A percentile compares a stretch with the other conserved stretches of the same genome.
These are phyloP conservation scores for Podilymbus podiceps DNA, from an alignment of 2,113 vertebrate genomes.

Conservation along the genomic window DNA sequence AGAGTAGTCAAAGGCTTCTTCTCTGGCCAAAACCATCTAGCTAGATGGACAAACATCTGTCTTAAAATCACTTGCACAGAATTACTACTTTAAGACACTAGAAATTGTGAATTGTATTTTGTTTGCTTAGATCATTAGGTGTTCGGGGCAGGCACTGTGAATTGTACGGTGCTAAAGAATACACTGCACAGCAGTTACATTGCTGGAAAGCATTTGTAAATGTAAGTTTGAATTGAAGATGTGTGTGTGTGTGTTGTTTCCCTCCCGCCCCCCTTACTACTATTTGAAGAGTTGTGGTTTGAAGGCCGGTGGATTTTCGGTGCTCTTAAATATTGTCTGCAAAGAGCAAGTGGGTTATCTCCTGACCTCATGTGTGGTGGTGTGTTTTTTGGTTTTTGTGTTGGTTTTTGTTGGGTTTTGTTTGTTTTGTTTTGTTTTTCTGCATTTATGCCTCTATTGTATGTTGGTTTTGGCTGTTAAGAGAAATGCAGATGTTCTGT, in stretches of 20 bases:
- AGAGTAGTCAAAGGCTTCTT: not conserved
- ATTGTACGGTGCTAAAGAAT: not conserved
- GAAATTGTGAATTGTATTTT: not conserved
- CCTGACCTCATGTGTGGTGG: not conserved
- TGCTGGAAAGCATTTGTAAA: conserved; percentile 15
- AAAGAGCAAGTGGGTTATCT: not conserved
- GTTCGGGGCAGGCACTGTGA: not conserved
- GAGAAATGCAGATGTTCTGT: not conserved
- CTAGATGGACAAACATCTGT: not conserved
- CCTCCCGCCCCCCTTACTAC: not conserved
- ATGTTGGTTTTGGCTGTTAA: not conserved
- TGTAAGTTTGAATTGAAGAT: not conserved
- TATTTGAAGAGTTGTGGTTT: not conserved
- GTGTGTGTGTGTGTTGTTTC: not conserved
- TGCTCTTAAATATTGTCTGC: not conserved
- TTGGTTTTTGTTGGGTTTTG: too few relatives aligned
- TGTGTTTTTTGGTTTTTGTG: too few relatives aligned
- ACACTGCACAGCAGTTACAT: not conserved
- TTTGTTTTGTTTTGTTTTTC: not conserved
- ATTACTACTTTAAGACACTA: not conserved
- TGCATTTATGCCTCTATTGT: not conserved
- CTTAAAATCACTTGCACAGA: not conserved
- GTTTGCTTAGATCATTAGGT: not conserved
- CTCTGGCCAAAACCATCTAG: not conserved
- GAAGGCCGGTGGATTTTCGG: not conserved